Conservation (phyloP, 2,797 vertebrate genomes). For the Crypturellus tataupa region DNA sequence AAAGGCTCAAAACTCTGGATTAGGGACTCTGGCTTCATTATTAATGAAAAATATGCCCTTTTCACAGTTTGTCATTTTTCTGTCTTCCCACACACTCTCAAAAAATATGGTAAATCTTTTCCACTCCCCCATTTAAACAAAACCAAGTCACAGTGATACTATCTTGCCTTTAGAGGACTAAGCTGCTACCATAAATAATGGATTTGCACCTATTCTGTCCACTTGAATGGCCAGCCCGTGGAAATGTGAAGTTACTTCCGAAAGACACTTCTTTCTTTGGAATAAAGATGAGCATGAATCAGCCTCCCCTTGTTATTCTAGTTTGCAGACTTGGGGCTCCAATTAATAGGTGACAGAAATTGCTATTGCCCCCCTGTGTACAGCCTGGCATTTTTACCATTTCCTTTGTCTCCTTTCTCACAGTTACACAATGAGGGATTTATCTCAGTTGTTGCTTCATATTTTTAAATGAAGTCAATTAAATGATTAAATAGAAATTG, state of each 20-base stretch:
- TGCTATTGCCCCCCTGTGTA: neutral
- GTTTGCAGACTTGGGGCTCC: neutral
- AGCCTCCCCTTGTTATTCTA: neutral
- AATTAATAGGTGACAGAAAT: neutral
- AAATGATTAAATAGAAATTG: neutral
- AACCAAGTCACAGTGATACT: neutral
- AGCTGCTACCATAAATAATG: conserved; percentile 14
- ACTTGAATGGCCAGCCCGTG: neutral
- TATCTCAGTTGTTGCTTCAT: neutral
- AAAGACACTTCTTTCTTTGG: neutral
- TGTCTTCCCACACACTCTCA: neutral
- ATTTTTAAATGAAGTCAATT: neutral
- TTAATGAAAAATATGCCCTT: conserved; percentile 56
- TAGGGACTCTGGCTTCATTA: conserved; percentile 66
- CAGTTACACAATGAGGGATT: neutral
- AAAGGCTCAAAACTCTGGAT: conserved; percentile 67
- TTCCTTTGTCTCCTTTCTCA: neutral
- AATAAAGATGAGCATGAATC: neutral
- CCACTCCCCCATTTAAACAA: neutral
- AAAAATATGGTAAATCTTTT: conserved; percentile 4
- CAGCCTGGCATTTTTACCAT: neutral
- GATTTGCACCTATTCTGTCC: conserved; percentile 2
- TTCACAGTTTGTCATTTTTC: conserved; percentile 38
- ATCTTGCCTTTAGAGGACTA: neutral
- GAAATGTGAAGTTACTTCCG: neutral